Percentiles rank a stretch among this genome's conserved stretches.
phyloP scores from a whole-genome alignment of 2,113 vertebrate species.

The Fregata magnificens region DNA sequence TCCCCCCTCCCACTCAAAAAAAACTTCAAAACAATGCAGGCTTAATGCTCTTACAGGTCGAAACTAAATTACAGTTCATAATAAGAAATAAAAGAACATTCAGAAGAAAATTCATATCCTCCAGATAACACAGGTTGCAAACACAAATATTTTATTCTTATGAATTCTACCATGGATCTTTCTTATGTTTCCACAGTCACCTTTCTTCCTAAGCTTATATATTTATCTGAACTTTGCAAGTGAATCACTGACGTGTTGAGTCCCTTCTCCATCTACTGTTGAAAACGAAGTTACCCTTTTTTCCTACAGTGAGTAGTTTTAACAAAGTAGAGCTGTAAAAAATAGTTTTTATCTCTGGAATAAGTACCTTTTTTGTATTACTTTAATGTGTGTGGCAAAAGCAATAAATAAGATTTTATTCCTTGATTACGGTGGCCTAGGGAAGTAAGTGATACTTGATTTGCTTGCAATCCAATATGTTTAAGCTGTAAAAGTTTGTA shows the following conservation, averaged over 20 bases:
- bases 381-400: neutral
- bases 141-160: neutral
- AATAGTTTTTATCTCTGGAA: neutral
- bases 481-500: neutral
- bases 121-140: neutral
- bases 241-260: neutral
- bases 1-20: neutral
- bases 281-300: neutral
- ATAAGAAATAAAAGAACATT: neutral
- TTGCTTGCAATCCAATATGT: neutral
- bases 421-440: neutral
- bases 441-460: neutral
- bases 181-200: neutral
- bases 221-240: neutral
- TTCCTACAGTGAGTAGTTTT: neutral
- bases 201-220: neutral
- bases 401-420: neutral
- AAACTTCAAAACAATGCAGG: fast-evolving
- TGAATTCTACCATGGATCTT: neutral
- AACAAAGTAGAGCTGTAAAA: neutral
- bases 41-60: neutral
- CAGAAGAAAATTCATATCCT: neutral
- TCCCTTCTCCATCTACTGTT: neutral
- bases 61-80: neutral
- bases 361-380: neutral